These are phyloP conservation scores for Seriola dumerili DNA, from an alignment of 2,113 vertebrate genomes.

Conservation along the genomic window DNA sequence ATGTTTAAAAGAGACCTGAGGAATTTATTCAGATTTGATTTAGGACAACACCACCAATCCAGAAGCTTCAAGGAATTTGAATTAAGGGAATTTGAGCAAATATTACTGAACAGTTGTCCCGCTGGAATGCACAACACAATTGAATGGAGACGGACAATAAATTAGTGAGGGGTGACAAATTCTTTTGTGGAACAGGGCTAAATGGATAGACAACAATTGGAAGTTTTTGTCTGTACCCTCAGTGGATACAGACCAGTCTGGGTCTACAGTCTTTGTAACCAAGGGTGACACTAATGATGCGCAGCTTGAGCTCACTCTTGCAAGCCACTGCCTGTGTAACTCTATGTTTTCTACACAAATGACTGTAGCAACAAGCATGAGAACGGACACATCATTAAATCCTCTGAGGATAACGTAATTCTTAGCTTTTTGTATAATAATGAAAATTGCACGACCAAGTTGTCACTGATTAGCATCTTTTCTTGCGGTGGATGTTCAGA, in stretches of 20 bases:
- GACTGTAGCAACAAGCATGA: constrained; percentile 66
- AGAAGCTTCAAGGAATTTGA: constrained; percentile 53
- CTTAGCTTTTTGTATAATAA: constrained; percentile 36
- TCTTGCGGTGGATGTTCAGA: neutral
- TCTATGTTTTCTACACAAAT: constrained; percentile 66
- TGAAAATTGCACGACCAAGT: constrained; percentile 19
- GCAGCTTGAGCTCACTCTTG: constrained; percentile 73
- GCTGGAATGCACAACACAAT: constrained; percentile 64
- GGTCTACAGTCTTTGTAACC: constrained; percentile 70
- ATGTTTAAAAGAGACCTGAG: constrained; percentile 29
- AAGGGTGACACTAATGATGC: constrained; percentile 77
- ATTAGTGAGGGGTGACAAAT: constrained; percentile 74
- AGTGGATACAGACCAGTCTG: constrained; percentile 67
- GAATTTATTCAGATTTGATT: constrained; percentile 56
- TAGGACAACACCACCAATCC: constrained; percentile 21
- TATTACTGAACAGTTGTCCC: constrained; percentile 70
- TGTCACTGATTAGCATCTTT: constrained; percentile 1
- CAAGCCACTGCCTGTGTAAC: constrained; percentile 64
- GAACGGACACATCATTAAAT: constrained; percentile 56
- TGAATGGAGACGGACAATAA: constrained; percentile 74
- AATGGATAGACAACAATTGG: constrained; percentile 69
- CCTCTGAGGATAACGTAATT: neutral
- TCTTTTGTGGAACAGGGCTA: constrained; percentile 74
- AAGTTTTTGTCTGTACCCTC: constrained; percentile 58
- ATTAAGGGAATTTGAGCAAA: constrained; percentile 72